phyloP scores from a whole-genome alignment of 2,797 vertebrate genomes.

The Hydrolagus colliei region DNA sequence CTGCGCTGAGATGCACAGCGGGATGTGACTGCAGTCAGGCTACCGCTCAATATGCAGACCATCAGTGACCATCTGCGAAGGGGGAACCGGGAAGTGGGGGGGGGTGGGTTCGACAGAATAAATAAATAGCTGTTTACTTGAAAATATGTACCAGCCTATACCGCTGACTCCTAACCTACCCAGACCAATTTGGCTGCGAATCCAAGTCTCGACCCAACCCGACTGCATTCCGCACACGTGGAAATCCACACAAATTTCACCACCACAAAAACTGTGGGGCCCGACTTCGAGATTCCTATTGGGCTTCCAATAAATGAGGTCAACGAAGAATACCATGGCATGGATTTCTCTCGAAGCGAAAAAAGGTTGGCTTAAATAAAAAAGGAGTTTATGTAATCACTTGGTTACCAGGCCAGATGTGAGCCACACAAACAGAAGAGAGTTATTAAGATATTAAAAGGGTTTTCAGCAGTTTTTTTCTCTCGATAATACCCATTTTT shows the following conservation, averaged over 20 bases:
- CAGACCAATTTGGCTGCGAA: not conserved
- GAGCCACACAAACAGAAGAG: not conserved
- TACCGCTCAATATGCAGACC: constrained; percentile 29
- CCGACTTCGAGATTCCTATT: constrained; percentile 19
- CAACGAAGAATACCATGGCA: not conserved
- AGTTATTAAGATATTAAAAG: not conserved
- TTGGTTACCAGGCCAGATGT: not conserved
- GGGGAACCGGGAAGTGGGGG: not conserved
- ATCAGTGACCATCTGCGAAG: constrained; percentile 30
- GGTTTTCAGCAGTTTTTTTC: not conserved
- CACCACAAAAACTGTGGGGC: constrained; percentile 13
- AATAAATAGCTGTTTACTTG: constrained; percentile 24
- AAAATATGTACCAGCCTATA: not conserved
- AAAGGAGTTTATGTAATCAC: not conserved
- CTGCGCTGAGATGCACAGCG: not conserved
- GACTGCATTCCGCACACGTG: not conserved
- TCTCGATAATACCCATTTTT: too few relatives aligned
- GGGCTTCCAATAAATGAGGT: constrained; percentile 4
- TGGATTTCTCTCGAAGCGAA: constrained; percentile 9
- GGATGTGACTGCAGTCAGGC: constrained; percentile 18
- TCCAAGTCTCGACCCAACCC: not conserved
- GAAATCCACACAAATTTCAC: constrained; percentile 14
- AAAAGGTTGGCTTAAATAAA: constrained; percentile 9
- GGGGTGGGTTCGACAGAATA: not conserved
- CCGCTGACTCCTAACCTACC: constrained; percentile 8